A percentile compares a stretch with the other conserved stretches of the same genome.
Conservation (phyloP, 2,113 vertebrate species). For the Pluvianellus socialis region DNA sequence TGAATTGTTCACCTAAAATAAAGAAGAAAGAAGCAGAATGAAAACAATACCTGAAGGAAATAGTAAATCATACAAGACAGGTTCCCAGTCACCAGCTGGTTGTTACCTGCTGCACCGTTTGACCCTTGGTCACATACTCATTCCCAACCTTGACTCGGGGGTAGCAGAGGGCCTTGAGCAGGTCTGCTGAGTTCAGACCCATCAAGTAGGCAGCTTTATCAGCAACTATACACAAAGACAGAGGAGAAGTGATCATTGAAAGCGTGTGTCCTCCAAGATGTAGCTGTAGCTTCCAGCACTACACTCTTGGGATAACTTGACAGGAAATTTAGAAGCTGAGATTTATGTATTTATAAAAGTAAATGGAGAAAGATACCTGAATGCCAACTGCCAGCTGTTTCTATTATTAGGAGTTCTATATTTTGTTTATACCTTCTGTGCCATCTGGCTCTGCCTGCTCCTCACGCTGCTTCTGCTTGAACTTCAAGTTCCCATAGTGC, state of each 20-base stretch:
- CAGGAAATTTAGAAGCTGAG: neutral
- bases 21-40: neutral
- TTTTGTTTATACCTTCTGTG: conserved; percentile 18
- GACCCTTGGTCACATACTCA: neutral
- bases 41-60: neutral
- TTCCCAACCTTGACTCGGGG: neutral
- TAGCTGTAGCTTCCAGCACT: neutral
- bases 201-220: conserved; percentile 51
- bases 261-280: neutral
- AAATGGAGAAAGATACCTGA: neutral
- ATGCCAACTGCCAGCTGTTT: neutral
- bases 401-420: neutral
- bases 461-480: neutral
- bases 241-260: neutral
- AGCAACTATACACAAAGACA: neutral
- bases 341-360: neutral
- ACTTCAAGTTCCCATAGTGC: neutral
- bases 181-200: conserved; percentile 48
- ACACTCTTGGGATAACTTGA: neutral
- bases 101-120: conserved; percentile 42
- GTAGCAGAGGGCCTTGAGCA: conserved; percentile 31
- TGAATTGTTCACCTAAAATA: conserved; percentile 72
- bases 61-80: neutral
- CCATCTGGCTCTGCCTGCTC: conserved; percentile 48
- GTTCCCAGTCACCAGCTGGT: neutral